Evolutionary conservation across 2,113 vertebrate genomes (phyloP), one percentile per base, ranked within the genome.

Genomic region (Atherinomorus stipes): DNA sequence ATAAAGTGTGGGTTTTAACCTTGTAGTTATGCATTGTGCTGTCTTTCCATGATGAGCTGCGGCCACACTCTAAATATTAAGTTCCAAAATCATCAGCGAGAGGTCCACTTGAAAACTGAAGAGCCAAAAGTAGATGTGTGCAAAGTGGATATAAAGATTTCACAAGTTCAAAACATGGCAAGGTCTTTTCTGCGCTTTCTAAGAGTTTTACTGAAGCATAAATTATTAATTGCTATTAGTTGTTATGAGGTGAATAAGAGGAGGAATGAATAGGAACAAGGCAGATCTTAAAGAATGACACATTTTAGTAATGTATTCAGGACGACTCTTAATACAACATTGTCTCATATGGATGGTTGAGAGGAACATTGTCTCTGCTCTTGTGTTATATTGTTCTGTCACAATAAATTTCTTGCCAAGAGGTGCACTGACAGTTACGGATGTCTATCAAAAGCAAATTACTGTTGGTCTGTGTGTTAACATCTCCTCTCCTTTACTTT

Each of bases 321-420:
- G 18, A 8, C 23, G 26, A 37, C 34, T 18, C 2, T 63, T 2
- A 40, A 40, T 2, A 22, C 11, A 23, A 11, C 15, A 50, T 23
- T 23, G 51, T 0, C 42, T 31, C 68, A 5, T 66, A 50, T 67
- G 64, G 53, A 61, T 44, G 50, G 4, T 54, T 58, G 25, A 42
- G 26, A 21, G 40, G 37, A 73, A 65, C 12, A 53, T 18, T 49
- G 28, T 65, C 51, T 50, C 1, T 58, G 42, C 54, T 58, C 57
- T 71, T 47, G 4, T 47, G 4, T 47, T 45, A 4, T 65, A 68
- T 51, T 74, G 26, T 57, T 64, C 47, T 49, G 45, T 61, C 49
- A 53, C 19, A 23, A 64, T 78, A 67, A 71, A 83, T 13, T 13
- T 63, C 59, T 38, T 50, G 74, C 67, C 66, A 74, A 66, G 64